Base-by-base conservation (phyloP, 2,113 vertebrate genomes). In the Callipepla squamata region DNA sequence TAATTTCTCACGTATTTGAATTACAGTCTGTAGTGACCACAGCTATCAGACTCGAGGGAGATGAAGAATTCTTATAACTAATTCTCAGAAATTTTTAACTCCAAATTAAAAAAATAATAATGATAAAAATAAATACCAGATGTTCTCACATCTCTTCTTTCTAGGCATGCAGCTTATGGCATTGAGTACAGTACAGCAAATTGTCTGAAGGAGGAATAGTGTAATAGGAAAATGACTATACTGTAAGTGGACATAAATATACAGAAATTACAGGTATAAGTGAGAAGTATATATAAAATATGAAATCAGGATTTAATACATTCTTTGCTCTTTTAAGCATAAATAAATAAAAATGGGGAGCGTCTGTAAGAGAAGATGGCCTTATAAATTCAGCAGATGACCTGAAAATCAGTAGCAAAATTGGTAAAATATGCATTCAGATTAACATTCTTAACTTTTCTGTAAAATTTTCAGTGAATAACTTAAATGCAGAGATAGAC, bases 331-430 rank as follows among this genome's bases (percentile, higher is more conserved):
- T 58, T 8, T 93, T 89, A 91, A 36, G 22, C 38, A 59, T 14
- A 42, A 78, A 44, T 10, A 79, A 82, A 68, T 38, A 73, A 36
- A 48, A 18, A 57, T 36, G 36, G 59, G 5, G 6, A 36, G 1
- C 25, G 68, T 23, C 10, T n/a, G 4, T 47, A 68, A 55, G 28
- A 70, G 14, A 18, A 40, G 4, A 42, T 11, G 11, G 13, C 59
- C 34, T 68, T 65, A 50, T 16, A 34, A 88, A 42, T 72, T 44
- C 47, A 83, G 57, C 18, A 63, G 12, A 26, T 61, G 53, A 32
- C 74, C 96, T 95, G 74, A 82, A 90, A 92, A 86, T 44, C 62
- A 58, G 42, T 59, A 78, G 28, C 73, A 81, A 96, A 96, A 73
- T 9, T 53, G 86, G 25, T 78, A 57, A 91, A 77, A 83, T 95